Evolutionary conservation across 2,888 invertebrate genomes (phyloP), one percentile per base, ranked within the genome.

Genomic region (Euspilapteryx auroguttella): DNA sequence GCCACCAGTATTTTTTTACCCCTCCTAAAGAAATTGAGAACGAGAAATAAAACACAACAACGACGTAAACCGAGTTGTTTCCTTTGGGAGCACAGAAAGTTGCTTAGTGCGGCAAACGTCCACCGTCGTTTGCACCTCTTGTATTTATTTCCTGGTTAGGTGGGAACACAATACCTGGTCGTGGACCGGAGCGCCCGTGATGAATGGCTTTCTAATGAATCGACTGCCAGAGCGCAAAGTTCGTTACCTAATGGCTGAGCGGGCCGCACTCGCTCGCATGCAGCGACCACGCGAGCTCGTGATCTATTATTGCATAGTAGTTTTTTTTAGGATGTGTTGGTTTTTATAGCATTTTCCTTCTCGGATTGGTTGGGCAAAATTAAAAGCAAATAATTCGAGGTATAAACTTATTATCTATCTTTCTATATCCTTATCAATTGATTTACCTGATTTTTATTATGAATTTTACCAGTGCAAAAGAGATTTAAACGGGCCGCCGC

Each of bases 151-250:
- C 25, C 27, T 29, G 26, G 29, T 31, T 33, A 33, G 26, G 23
- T 10, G 24, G 21, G 25, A 10, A 28, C 29, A 22, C 25, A 30
- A 32, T 39, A 39, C 42, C 40, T 37, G 37, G 12, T 22, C 14
- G 30, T 29, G 23, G 24, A 8, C 23, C 24, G 25, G 32, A 34
- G 30, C 32, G 37, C 37, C 26, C 34, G 46, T 49, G 53, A 61
- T 59, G 62, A 61, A 65, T 63, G 55, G 55, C 45, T 61, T 62
- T 56, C 61, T 63, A 64, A 65, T 64, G 61, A 62, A 64, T 55
- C 56, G 49, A 47, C 44, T 39, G 46, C 39, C 42, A 37, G 39
- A 37, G 49, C 45, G 44, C 48, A 46, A 59, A 59, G 53, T 58
- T 64, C 56, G 61, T 59, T 63, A 58, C 48, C 49, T 58, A 61